Evolutionary conservation across 92 coral and sea anemone genomes (phyloP).

Genomic region (Epizoanthus rinbou): DNA sequence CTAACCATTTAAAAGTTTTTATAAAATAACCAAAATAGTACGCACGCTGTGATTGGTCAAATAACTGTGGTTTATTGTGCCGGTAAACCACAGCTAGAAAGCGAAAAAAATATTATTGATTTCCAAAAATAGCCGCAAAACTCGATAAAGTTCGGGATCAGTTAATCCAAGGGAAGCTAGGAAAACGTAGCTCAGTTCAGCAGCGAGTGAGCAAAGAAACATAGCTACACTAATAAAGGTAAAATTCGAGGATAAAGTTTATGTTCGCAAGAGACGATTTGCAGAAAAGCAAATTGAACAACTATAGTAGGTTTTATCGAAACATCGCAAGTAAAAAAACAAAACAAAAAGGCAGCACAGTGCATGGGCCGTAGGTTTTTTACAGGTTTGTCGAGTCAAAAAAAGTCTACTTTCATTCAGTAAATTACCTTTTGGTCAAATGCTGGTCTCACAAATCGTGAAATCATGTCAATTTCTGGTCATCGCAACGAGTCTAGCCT

Average conservation of each 20-base stretch:
- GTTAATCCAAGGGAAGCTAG: slow-evolving; percentile 5
- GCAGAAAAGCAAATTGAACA: not conserved
- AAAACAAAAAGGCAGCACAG: slow-evolving; percentile 16
- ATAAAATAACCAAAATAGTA: slow-evolving; percentile 6
- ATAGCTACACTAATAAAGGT: not conserved
- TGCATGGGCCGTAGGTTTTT: slow-evolving; percentile 27
- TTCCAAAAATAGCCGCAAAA: slow-evolving; percentile 12
- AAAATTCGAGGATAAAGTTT: slow-evolving; percentile 6
- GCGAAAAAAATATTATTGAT: slow-evolving; percentile 4
- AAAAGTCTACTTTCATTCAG: slow-evolving; percentile 22
- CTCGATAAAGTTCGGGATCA: slow-evolving; percentile 2
- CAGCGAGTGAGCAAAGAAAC: slow-evolving; percentile 17
- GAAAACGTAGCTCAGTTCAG: slow-evolving; percentile 18
- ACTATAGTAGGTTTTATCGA: not conserved
- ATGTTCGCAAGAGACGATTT: slow-evolving; percentile 17
- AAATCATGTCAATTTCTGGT: slow-evolving; percentile 4
- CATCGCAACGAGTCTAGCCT: not conserved
- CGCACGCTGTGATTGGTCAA: no score
- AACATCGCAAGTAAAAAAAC: slow-evolving; percentile 24
- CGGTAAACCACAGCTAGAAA: slow-evolving; percentile 7
- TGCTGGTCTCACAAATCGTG: slow-evolving; percentile 10
- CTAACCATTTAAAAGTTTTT: no score
- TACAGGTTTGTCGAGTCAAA: slow-evolving; percentile 6
- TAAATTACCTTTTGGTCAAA: slow-evolving; percentile 18
- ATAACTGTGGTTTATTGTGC: slow-evolving; percentile 17